phyloP scores from a whole-genome alignment of 2,888 invertebrate genomes.

The Junonia oenone region DNA sequence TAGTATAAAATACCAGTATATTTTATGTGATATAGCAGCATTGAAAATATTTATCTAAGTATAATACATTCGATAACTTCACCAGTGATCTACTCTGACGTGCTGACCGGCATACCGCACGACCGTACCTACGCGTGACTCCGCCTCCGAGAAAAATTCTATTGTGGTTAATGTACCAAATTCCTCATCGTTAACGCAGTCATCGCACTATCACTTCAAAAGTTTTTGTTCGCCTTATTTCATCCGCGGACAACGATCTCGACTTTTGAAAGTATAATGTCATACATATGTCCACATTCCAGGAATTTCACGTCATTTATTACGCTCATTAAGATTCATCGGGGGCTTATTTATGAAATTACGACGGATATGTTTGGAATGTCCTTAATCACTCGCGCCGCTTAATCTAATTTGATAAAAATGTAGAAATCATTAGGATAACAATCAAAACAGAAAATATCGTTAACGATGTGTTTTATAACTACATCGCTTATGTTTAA shows the following conservation, averaged over 20 bases:
- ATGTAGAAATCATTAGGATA: constrained; percentile 12
- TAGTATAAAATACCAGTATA: too few species aligned
- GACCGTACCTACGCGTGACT: constrained; percentile 50
- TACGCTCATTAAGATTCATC: constrained; percentile 49
- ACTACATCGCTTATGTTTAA: not conserved
- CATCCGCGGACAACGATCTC: constrained; percentile 26
- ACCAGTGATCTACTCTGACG: constrained; percentile 45
- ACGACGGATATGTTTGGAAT: constrained; percentile 47
- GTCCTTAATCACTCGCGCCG: constrained; percentile 39
- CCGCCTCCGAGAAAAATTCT: constrained; percentile 72
- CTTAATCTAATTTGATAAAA: constrained; percentile 16
- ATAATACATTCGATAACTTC: constrained; percentile 17
- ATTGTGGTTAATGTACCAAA: constrained; percentile 75
- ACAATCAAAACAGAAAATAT: constrained; percentile 12
- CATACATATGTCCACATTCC: constrained; percentile 44
- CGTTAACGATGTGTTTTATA: not conserved
- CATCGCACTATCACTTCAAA: constrained; percentile 45
- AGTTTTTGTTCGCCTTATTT: constrained; percentile 21
- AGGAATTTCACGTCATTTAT: constrained; percentile 54
- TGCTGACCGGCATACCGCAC: constrained; percentile 52
- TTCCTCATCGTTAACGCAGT: constrained; percentile 67
- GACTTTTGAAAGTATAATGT: constrained; percentile 25
- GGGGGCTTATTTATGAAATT: constrained; percentile 45
- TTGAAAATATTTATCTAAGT: constrained; percentile 20
- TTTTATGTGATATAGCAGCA: constrained; percentile 2